Evolutionary conservation across 2,113 vertebrate genomes (phyloP).

Genomic region (Albula glossodonta): DNA sequence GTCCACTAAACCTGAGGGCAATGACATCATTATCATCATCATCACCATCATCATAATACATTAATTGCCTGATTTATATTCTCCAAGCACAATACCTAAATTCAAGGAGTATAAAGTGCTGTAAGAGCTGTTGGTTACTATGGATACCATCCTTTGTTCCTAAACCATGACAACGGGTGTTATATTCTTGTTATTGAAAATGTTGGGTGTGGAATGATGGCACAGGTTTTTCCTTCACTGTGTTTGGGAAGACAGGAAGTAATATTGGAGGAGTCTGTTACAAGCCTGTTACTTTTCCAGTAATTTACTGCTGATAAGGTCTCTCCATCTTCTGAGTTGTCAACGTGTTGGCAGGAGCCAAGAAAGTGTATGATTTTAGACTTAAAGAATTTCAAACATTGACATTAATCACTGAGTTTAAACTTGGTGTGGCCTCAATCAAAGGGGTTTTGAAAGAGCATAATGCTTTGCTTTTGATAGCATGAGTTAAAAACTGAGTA

Average conservation of each 20-base stretch:
- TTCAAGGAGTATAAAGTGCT: background rate
- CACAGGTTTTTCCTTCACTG: background rate
- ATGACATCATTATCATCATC: too few relatives aligned
- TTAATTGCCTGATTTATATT: background rate
- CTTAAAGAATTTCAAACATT: background rate
- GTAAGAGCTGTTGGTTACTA: conserved; percentile 14
- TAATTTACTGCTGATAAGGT: background rate
- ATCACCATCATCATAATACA: background rate
- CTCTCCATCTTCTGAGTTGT: background rate
- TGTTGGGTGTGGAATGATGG: background rate
- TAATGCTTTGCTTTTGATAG: background rate
- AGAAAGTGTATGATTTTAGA: background rate
- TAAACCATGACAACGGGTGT: background rate
- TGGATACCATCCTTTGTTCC: conserved; percentile 1
- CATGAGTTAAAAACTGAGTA: background rate
- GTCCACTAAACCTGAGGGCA: background rate
- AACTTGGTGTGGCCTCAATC: background rate
- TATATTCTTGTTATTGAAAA: background rate
- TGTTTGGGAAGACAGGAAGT: background rate
- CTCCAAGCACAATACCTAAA: background rate
- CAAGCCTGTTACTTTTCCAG: background rate
- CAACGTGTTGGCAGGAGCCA: background rate
- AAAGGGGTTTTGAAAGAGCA: background rate
- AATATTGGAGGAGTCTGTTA: background rate
- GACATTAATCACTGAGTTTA: background rate